phyloP scores from a whole-genome alignment of 1,140 invertebrate species.

The Ephestia elutella region DNA sequence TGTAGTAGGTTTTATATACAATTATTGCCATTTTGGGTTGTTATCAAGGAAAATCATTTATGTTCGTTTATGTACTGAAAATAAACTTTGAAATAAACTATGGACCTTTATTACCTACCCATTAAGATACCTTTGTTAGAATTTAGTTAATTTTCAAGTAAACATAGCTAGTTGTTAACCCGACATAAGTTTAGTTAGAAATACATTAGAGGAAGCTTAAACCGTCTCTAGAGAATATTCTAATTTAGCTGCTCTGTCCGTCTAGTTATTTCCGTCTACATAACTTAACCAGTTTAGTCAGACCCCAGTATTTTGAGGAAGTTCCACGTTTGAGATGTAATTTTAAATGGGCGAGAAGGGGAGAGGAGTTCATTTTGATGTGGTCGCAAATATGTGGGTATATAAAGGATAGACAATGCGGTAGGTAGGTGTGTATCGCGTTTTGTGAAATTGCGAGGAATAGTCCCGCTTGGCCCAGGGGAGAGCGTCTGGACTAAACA shows the following conservation, averaged over 20 bases:
- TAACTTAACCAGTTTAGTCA: conserved; percentile 32
- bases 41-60: no score
- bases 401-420: conserved; percentile 34
- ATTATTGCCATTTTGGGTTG: no score
- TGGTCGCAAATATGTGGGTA: conserved; percentile 34
- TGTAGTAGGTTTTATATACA: no score
- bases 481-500: conserved; percentile 63
- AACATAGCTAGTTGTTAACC: conserved; percentile 9
- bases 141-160: background rate
- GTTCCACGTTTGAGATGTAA: conserved; percentile 17
- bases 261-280: conserved; percentile 62
- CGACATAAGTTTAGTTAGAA: conserved; percentile 22
- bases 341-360: conserved; percentile 21
- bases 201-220: conserved; percentile 42
- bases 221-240: conserved; percentile 50
- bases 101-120: background rate
- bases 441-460: conserved; percentile 68
- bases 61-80: no score
- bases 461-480: conserved; percentile 41
- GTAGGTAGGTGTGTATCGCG: conserved; percentile 38
- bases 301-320: conserved; percentile 29
- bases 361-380: conserved; percentile 34
- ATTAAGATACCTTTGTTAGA: background rate
- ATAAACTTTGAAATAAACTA: background rate
- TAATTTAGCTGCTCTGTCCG: conserved; percentile 61